A percentile compares a stretch with the other conserved stretches of the same genome.
phyloP scores from a whole-genome alignment of 2,888 invertebrate species.

The Polietes domitor region DNA sequence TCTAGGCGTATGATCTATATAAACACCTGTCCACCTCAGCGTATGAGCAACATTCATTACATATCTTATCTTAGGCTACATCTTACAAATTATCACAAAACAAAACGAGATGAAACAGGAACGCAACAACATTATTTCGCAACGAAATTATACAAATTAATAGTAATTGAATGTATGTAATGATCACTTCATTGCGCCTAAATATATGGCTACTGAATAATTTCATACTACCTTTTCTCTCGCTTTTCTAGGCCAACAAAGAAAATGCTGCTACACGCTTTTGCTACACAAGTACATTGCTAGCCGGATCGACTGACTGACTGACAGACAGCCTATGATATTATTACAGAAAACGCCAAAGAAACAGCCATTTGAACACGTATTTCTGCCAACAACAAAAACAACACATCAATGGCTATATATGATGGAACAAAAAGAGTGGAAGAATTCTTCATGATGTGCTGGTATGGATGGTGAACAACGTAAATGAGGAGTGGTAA shows the following conservation, averaged over 20 bases:
- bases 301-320: not conserved
- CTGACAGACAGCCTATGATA: conserved; percentile 42
- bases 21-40: conserved; percentile 1
- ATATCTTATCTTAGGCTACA: no score
- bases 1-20: conserved; percentile 44
- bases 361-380: conserved; percentile 42
- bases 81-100: not conserved
- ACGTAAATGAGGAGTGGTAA: conserved; percentile 52
- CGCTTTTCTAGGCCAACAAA: conserved; percentile 59
- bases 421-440: conserved; percentile 9
- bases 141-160: conserved; percentile 51
- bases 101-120: not conserved
- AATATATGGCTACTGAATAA: conserved; percentile 64
- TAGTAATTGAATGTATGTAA: conserved; percentile 55
- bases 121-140: not conserved
- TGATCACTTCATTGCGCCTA: conserved; percentile 60
- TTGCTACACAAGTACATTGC: not conserved
- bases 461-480: conserved; percentile 16
- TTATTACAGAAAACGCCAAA: conserved; percentile 53
- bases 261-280: not conserved
- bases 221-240: conserved; percentile 35
- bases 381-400: conserved; percentile 17
- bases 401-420: conserved; percentile 9
- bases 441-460: conserved; percentile 31
- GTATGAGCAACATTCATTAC: conserved; percentile 57